Base-by-base conservation (phyloP, 2,797 vertebrate species). In the Mastacembelus armatus region DNA sequence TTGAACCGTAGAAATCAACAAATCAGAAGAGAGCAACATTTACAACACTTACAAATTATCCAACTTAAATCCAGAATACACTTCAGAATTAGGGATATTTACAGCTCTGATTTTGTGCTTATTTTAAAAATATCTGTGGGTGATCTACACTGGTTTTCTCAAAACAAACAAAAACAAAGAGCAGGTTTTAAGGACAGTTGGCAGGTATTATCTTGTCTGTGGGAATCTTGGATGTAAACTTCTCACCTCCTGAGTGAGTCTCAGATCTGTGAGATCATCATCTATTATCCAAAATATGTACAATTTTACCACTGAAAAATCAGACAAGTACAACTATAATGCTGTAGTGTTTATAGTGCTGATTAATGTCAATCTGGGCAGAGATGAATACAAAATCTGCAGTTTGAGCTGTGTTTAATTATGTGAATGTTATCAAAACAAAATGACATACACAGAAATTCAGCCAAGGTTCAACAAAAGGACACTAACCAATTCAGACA, bases 401-500 rank as follows among this genome's bases (percentile, higher is more conserved):
- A 16, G 6, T 24, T 45, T 7, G 3, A 16, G 26, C 4, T 29
- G 26, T 29, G 4, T 16, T 40, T 44, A n/a, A 19, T 18, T 32
- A 11, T 48, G 29, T 36, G 4, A 61, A 44, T 10, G 18, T 4
- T 32, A 19, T n/a, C 7, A 26, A 10, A 32, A 10, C 27, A 38
- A 63, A 22, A 26, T n/a, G 1, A 7, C 19, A 58, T n/a, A n/a
- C n/a, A 16, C 21, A 35, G 14, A 21, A 49, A 45, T 62, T 59
- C 48, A 49, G 32, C 19, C 3, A 40, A 58, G 49, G 38, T 39
- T 57, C 14, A 51, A n/a, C 18, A 21, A 66, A 63, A 55, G 60
- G 59, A 48, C 2, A 24, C 91, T 92, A 90, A 98, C 96, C 95
- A 98, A 85, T 66, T 93, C 93, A 59, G 89, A 88, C 35, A 97